Evolutionary conservation across 2,888 invertebrate genomes (phyloP).

Genomic region (Stenodema calcarata): DNA sequence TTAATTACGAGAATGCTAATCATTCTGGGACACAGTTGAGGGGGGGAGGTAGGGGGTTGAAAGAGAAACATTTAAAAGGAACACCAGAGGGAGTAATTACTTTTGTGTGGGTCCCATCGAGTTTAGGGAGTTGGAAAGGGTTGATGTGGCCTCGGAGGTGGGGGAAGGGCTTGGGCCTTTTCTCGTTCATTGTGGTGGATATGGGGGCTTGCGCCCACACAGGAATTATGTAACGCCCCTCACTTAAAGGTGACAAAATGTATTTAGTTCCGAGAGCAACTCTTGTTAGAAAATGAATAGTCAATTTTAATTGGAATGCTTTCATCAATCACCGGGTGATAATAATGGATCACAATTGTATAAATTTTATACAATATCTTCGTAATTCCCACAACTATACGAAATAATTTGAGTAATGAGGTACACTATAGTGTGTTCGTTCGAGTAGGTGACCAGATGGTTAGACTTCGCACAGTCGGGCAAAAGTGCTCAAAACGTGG

Average conservation of each 20-base stretch:
- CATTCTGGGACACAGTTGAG: background rate
- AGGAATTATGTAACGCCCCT: background rate
- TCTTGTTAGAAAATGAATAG: no score
- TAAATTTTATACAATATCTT: no score
- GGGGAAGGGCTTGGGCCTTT: background rate
- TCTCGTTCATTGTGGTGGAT: background rate
- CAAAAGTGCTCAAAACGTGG: no score
- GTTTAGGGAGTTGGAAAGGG: background rate
- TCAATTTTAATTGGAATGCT: no score
- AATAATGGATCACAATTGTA: no score
- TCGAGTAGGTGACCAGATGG: no score
- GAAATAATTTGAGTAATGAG: no score
- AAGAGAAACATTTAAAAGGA: background rate
- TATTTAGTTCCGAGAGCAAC: no score
- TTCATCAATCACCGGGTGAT: no score
- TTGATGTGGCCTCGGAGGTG: background rate
- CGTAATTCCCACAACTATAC: no score
- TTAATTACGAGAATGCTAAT: background rate
- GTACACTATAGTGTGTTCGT: no score
- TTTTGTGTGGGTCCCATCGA: background rate
- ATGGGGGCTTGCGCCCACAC: background rate
- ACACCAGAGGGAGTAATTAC: slow-evolving; percentile 2
- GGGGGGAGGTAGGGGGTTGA: background rate
- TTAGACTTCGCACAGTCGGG: no score
- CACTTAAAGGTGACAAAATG: background rate